Evolutionary conservation across 2,888 invertebrate species (phyloP).

Genomic region (Lithosia quadra): DNA sequence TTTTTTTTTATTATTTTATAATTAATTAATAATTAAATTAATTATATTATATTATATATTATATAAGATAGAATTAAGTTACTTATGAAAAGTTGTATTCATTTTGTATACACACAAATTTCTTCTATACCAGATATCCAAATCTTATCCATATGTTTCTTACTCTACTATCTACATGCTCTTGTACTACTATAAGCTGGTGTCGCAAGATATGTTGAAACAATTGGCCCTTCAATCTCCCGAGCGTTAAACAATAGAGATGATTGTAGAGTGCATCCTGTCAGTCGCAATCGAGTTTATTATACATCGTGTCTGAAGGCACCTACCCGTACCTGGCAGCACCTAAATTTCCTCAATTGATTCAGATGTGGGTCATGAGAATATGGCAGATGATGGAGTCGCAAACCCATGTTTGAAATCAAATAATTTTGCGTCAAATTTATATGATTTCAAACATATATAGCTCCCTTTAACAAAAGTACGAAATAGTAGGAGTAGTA

Average conservation of each 20-base stretch:
- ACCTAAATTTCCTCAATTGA: slow-evolving; percentile 77
- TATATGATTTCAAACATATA: no score
- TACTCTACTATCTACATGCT: neutral
- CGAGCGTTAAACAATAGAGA: slow-evolving; percentile 17
- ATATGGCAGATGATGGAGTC: slow-evolving; percentile 21
- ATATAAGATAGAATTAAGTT: no score
- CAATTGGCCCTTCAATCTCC: slow-evolving; percentile 34
- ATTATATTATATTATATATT: no score
- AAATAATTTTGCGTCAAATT: neutral
- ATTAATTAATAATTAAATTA: no score
- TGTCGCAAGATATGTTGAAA: slow-evolving; percentile 27
- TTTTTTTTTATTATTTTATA: no score
- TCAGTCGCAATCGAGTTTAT: slow-evolving; percentile 19
- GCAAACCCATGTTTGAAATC: neutral
- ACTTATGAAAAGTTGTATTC: no score
- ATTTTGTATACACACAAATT: neutral
- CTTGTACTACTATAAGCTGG: slow-evolving; percentile 1
- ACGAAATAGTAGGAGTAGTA: no score
- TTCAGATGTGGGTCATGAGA: slow-evolving; percentile 55
- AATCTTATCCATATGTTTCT: neutral
- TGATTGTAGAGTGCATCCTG: slow-evolving; percentile 25
- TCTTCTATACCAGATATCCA: neutral
- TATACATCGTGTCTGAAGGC: slow-evolving; percentile 41
- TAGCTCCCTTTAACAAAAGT: no score
- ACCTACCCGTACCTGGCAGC: slow-evolving; percentile 74